A percentile compares a stretch with the other conserved stretches of the same genome.
These are phyloP conservation scores for Drosophila ohnishii DNA, from an alignment of 1,140 invertebrate species.

Conservation along the genomic window DNA sequence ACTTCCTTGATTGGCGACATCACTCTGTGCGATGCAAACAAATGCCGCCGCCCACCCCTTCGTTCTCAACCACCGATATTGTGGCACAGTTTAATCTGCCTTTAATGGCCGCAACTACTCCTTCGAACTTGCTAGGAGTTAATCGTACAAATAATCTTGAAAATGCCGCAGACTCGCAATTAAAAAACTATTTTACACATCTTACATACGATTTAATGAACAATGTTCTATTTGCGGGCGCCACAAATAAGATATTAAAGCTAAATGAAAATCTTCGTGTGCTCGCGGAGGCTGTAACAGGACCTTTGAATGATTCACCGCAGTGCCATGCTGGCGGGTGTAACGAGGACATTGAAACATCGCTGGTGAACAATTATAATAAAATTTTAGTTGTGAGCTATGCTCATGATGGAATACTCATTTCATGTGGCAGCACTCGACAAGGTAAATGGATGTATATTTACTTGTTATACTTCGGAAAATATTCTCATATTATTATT, in stretches of 20 bases:
- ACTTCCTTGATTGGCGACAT: slow-evolving; percentile 12
- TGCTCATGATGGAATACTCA: slow-evolving; percentile 88
- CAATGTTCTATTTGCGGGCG: slow-evolving; percentile 90
- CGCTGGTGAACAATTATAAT: slow-evolving; percentile 93
- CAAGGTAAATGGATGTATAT: slow-evolving; percentile 85
- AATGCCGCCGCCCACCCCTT: neutral
- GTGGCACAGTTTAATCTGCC: slow-evolving; percentile 74
- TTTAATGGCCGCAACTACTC: slow-evolving; percentile 24
- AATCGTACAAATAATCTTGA: slow-evolving; percentile 38
- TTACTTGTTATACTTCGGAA: neutral
- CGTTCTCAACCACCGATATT: slow-evolving; percentile 65
- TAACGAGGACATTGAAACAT: slow-evolving; percentile 86
- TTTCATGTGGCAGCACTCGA: slow-evolving; percentile 93
- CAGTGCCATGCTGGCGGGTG: slow-evolving; percentile 94
- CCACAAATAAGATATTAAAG: slow-evolving; percentile 92
- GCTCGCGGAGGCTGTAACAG: slow-evolving; percentile 87
- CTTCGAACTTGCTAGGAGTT: slow-evolving; percentile 10
- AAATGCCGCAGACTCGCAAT: slow-evolving; percentile 13
- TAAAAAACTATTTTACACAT: slow-evolving; percentile 84
- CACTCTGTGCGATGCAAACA: slow-evolving; percentile 21
- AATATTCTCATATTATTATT: too few relatives aligned
- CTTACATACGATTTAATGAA: slow-evolving; percentile 84
- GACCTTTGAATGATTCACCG: slow-evolving; percentile 92
- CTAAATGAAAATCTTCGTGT: slow-evolving; percentile 89
- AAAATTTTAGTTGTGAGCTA: slow-evolving; percentile 95